phyloP scores from a whole-genome alignment of 1,140 invertebrate species.

The Heliconius hewitsoni region DNA sequence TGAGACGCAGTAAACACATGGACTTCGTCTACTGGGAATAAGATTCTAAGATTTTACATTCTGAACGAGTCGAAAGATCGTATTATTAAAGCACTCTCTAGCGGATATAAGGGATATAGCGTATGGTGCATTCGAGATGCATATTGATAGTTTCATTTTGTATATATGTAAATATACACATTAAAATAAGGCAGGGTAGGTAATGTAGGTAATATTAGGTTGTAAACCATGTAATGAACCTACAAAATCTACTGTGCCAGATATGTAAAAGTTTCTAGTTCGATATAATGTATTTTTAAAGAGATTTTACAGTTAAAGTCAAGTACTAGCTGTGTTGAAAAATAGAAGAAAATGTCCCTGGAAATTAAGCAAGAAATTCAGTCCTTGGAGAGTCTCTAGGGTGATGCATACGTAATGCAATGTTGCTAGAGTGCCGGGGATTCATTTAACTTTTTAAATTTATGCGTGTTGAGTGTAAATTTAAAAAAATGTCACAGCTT shows the following conservation, averaged over 20 bases:
- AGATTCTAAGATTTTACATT: slow-evolving; percentile 59
- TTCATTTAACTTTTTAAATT: slow-evolving; percentile 65
- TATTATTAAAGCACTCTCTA: slow-evolving; percentile 59
- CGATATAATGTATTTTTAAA: background rate
- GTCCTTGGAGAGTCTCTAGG: slow-evolving; percentile 55
- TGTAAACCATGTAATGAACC: background rate
- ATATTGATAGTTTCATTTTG: slow-evolving; percentile 8
- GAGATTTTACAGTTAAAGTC: background rate
- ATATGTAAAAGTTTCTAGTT: background rate
- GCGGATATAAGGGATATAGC: slow-evolving; percentile 47
- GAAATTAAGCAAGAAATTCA: slow-evolving; percentile 46
- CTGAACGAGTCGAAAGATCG: slow-evolving; percentile 60
- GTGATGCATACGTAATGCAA: slow-evolving; percentile 62
- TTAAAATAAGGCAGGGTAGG: too few species aligned
- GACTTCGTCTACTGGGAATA: slow-evolving; percentile 65
- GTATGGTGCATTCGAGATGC: slow-evolving; percentile 5
- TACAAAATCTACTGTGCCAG: background rate
- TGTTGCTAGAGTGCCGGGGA: slow-evolving; percentile 45
- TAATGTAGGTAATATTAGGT: too few species aligned
- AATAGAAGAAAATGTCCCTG: slow-evolving; percentile 51
- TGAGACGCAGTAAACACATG: slow-evolving; percentile 61
- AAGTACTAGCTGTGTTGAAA: background rate
- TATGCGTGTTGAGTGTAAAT: slow-evolving; percentile 31
- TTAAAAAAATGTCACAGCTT: slow-evolving; percentile 24
- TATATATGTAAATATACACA: background rate